Evolutionary conservation across 2,113 vertebrate species (phyloP), one percentile per base, ranked within the genome.

Genomic region (Puffinus mauretanicus): DNA sequence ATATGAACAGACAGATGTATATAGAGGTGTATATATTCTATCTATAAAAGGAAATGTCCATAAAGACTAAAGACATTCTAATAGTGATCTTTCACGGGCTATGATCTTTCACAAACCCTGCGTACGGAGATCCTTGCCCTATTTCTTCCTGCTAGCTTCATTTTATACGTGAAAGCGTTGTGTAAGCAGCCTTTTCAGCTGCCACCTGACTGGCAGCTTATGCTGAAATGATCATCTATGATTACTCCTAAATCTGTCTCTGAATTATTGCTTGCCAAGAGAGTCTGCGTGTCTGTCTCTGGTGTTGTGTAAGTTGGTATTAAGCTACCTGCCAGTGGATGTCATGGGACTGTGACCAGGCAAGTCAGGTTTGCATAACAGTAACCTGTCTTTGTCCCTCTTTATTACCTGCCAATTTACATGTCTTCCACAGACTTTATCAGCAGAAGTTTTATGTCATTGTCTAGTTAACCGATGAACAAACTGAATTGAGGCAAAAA

Each of bases 161-260:
- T 85, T 77, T 85, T 34, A 26, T 25, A 69, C 1, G 1, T n/a
- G 30, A 60, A 67, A 65, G 16, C 10, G 6, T 87, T 96, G 81
- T 79, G 89, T 94, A 93, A 96, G 71, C 81, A 87, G 64, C 58
- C 67, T 86, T 95, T 92, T 83, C 58, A 94, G 81, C 26, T 44
- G 25, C 61, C 61, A 61, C 62, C 86, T 91, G 70, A 65, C 81
- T 79, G 84, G 70, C 83, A 93, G 54, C 40, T 95, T 79, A 61
- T 72, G 29, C 66, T 89, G 89, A 85, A 95, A 95, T 76, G 24
- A 72, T 89, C 66, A 72, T 60, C 84, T 93, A 3, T 76, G 93
- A 66, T 94, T 95, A 82, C 86, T 89, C 77, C 57, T 71, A 84
- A 66, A 67, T 87, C 89, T 93, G 38, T 47, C 72, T 84, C 86